Evolutionary conservation across 1,140 invertebrate species (phyloP).

Genomic region (Helicoverpa zea): DNA sequence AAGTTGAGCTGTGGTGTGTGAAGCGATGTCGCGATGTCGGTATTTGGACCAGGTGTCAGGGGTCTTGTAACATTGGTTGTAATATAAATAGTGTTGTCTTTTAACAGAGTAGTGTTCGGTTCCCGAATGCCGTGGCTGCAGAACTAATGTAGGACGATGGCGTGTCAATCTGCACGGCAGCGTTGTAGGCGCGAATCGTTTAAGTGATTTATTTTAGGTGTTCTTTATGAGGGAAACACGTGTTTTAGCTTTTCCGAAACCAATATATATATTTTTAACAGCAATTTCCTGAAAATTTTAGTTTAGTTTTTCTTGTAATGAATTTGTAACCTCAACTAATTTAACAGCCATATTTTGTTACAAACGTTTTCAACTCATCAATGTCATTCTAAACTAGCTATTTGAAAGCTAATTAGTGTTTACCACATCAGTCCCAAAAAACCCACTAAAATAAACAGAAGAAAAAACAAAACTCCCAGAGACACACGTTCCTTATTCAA

Average conservation of each 20-base stretch:
- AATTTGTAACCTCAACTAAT: background rate
- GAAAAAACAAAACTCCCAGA: background rate
- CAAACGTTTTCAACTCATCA: constrained; percentile 5
- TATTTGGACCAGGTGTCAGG: constrained; percentile 57
- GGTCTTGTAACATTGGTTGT: constrained; percentile 48
- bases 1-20: constrained; percentile 45
- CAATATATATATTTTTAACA: background rate
- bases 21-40: constrained; percentile 20
- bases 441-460: background rate
- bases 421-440: background rate
- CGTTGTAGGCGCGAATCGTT: constrained; percentile 46
- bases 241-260: constrained; percentile 17
- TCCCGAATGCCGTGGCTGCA: constrained; percentile 62
- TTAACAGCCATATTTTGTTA: background rate
- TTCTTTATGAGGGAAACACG: constrained; percentile 31
- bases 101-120: constrained; percentile 58
- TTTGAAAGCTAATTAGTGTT: constrained; percentile 14
- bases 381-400: background rate
- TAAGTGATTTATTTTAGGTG: constrained; percentile 51
- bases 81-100: constrained; percentile 66
- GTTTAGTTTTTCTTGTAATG: background rate
- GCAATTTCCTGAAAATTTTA: background rate
- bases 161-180: constrained; percentile 58
- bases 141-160: constrained; percentile 59
- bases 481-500: background rate